These are phyloP conservation scores for Ypsolopha sequella DNA, from an alignment of 2,888 invertebrate genomes.

Conservation along the genomic window DNA sequence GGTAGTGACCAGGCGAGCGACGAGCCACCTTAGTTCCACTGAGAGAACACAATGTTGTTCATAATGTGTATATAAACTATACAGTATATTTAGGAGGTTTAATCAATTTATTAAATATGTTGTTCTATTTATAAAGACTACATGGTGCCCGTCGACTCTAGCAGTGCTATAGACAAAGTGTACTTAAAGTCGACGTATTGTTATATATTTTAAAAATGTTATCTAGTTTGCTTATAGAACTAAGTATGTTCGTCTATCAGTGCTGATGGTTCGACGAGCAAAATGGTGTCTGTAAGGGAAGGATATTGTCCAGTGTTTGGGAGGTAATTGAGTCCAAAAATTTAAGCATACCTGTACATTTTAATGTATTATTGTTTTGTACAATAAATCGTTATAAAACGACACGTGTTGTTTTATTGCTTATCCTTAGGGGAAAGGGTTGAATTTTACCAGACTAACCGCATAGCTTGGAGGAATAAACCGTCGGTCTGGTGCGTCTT, in stretches of 20 bases:
- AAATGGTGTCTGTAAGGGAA: slow-evolving; percentile 69
- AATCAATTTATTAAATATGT: slow-evolving; percentile 67
- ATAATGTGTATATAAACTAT: slow-evolving; percentile 65
- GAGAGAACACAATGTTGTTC: slow-evolving; percentile 56
- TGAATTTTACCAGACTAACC: no score
- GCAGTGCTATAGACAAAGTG: slow-evolving; percentile 66
- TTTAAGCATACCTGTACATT: slow-evolving; percentile 73
- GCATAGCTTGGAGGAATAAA: no score
- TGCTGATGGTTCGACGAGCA: slow-evolving; percentile 70
- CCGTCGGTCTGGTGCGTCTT: no score
- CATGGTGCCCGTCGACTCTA: slow-evolving; percentile 69
- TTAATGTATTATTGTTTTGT: slow-evolving; percentile 73
- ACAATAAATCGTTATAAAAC: slow-evolving; percentile 73
- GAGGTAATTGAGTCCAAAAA: slow-evolving; percentile 63
- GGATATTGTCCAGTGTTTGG: slow-evolving; percentile 68
- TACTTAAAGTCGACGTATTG: slow-evolving; percentile 70
- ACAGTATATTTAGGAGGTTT: slow-evolving; percentile 69
- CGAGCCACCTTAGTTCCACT: slow-evolving; percentile 35
- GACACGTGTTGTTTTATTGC: slow-evolving; percentile 17
- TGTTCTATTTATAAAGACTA: slow-evolving; percentile 65
- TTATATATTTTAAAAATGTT: slow-evolving; percentile 57
- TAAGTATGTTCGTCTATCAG: slow-evolving; percentile 58
- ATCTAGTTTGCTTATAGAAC: slow-evolving; percentile 69
- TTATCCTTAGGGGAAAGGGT: neutral
- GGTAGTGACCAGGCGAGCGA: slow-evolving; percentile 14